Evolutionary conservation across 2,797 vertebrate genomes (phyloP).

Genomic region (Telmatherina bonti): DNA sequence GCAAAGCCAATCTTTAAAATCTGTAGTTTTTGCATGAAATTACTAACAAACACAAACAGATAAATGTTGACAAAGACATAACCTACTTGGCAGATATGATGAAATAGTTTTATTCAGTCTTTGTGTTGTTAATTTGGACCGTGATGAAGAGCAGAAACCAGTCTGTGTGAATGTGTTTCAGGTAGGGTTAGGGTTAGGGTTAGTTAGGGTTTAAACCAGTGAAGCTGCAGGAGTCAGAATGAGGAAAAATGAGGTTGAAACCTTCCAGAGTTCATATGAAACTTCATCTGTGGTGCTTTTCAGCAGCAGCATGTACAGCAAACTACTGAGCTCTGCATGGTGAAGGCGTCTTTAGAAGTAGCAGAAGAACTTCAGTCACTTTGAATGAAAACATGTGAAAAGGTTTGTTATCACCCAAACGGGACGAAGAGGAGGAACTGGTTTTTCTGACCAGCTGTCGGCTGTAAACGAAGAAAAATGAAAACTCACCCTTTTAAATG

Average conservation of each 20-base stretch:
- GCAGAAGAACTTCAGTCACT: background rate
- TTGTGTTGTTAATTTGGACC: background rate
- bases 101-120: background rate
- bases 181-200: no score
- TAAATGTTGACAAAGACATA: no score
- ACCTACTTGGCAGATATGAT: no score
- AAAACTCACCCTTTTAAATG: background rate
- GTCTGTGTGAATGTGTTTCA: background rate
- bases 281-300: background rate
- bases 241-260: background rate
- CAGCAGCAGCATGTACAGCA: background rate
- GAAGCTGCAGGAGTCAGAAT: background rate
- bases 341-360: background rate
- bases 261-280: background rate
- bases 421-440: background rate
- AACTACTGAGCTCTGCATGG: background rate
- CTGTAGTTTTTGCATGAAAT: no score
- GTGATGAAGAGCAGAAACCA: background rate
- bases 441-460: background rate
- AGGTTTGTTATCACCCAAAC: background rate
- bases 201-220: constrained; percentile 1
- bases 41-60: no score
- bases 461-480: background rate
- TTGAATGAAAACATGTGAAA: constrained; percentile 2
- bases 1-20: no score